Percentiles rank a stretch among this genome's conserved stretches.
Evolutionary conservation across 2,113 vertebrate genomes (phyloP).

Genomic region (Pluvialis apricaria): DNA sequence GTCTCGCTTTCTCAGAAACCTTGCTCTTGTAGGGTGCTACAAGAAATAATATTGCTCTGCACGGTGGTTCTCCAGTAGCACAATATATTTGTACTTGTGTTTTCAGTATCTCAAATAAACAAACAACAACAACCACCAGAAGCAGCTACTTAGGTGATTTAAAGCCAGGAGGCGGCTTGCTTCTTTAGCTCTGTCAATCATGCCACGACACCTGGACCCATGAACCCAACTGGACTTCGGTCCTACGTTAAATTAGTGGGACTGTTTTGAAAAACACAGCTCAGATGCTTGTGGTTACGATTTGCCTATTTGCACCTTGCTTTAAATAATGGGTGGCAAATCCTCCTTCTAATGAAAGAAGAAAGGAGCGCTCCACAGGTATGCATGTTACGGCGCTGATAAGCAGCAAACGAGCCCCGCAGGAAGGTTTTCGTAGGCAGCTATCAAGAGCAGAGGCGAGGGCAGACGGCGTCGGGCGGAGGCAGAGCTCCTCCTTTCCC

Average conservation of each 20-base stretch:
- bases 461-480: not conserved
- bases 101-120: not conserved
- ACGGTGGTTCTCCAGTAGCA: not conserved
- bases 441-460: not conserved
- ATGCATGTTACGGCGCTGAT: not conserved
- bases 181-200: not conserved
- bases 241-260: not conserved
- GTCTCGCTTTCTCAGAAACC: not conserved
- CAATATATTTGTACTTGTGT: not conserved
- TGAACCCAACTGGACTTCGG: not conserved
- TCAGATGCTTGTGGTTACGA: not conserved
- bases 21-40: not conserved
- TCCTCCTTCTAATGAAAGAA: not conserved
- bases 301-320: not conserved
- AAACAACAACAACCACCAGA: not conserved
- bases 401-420: not conserved
- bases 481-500: not conserved
- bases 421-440: not conserved
- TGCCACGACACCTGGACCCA: not conserved
- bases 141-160: not conserved
- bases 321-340: not conserved
- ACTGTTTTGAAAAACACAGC: not conserved
- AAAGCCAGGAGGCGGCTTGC: not conserved
- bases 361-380: not conserved
- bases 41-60: not conserved